Evolutionary conservation across 2,113 vertebrate species (phyloP).

Genomic region (Gnathonemus echidnorhynchus): DNA sequence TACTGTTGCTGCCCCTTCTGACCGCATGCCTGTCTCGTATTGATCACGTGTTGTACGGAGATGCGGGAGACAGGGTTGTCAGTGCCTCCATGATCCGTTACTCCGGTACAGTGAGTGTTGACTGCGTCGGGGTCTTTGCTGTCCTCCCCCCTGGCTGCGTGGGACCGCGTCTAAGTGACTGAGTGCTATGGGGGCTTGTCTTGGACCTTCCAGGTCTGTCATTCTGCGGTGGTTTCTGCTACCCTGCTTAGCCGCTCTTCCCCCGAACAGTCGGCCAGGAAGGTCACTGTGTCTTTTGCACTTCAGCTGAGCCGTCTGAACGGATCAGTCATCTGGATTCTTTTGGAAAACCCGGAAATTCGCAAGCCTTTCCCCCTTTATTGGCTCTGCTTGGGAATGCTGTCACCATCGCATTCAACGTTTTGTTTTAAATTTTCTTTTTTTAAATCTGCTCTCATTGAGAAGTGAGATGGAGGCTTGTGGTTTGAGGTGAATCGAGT

Average conservation of each 20-base stretch:
- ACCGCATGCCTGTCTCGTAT: background rate
- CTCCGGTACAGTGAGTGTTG: background rate
- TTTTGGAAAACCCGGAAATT: background rate
- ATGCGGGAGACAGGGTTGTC: background rate
- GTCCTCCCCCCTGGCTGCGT: background rate
- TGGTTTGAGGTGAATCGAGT: background rate
- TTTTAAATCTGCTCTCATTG: background rate
- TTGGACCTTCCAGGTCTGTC: background rate
- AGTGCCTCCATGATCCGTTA: background rate
- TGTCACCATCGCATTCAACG: background rate
- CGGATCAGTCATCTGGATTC: background rate
- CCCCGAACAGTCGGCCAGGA: background rate
- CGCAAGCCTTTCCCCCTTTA: background rate
- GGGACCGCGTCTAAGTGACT: background rate
- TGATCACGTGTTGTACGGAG: background rate
- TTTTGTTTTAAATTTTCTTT: background rate
- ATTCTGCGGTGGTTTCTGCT: background rate
- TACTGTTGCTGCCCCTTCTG: background rate
- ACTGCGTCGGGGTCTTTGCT: background rate
- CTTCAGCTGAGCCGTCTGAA: background rate
- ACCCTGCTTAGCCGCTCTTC: background rate
- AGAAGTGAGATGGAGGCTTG: background rate
- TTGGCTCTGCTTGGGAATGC: background rate
- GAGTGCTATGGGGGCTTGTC: background rate
- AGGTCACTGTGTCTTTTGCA: background rate